These are phyloP conservation scores for Aphelenchoides avenae DNA, from an alignment of 1,140 invertebrate genomes.

Conservation along the genomic window DNA sequence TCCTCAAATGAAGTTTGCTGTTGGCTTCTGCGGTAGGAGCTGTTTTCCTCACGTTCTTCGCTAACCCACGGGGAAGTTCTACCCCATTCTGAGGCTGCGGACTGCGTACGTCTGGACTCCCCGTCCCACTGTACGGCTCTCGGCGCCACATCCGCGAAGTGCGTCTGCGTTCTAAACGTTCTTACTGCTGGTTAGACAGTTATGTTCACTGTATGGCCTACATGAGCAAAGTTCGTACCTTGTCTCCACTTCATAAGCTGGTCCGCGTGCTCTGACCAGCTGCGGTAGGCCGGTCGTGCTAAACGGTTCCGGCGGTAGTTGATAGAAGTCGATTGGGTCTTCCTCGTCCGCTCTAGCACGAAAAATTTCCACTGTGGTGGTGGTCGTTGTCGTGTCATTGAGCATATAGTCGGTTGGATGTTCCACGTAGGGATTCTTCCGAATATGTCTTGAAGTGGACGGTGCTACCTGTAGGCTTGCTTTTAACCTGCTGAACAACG, in stretches of 20 bases:
- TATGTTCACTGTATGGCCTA: no score
- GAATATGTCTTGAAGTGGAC: background rate
- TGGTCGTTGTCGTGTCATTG: slow-evolving; percentile 32
- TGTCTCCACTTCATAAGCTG: slow-evolving; percentile 15
- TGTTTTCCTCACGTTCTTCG: no score
- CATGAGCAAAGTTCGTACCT: no score
- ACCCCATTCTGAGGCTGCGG: no score
- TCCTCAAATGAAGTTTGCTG: no score
- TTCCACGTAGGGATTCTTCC: slow-evolving; percentile 14
- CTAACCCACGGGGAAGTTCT: no score
- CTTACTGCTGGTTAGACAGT: no score
- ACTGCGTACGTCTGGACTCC: no score
- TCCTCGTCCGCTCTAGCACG: slow-evolving; percentile 8
- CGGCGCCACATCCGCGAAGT: no score
- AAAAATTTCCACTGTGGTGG: slow-evolving; percentile 33
- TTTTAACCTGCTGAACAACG: background rate
- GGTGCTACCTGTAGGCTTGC: background rate
- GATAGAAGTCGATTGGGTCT: slow-evolving; percentile 21
- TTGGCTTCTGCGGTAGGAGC: no score
- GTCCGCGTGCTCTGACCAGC: slow-evolving; percentile 16
- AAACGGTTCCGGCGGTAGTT: slow-evolving; percentile 21
- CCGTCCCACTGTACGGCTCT: no score
- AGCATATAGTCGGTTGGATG: slow-evolving; percentile 18
- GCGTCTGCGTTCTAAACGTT: no score
- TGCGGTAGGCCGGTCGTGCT: background rate